phyloP scores from a whole-genome alignment of 2,797 vertebrate species.

The Acanthurus tractus region DNA sequence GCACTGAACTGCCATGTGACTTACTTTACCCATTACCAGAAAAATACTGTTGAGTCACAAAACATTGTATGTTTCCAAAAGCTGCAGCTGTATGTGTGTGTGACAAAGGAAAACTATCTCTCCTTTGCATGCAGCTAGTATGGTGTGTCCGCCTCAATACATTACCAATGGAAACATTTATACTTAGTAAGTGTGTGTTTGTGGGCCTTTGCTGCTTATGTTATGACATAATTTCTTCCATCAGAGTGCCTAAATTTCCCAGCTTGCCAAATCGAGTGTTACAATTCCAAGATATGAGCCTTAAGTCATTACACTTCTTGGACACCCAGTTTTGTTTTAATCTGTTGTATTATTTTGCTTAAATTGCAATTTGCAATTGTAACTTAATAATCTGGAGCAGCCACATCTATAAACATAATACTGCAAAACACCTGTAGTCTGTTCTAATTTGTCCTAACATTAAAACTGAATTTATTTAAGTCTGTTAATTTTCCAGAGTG shows the following conservation, averaged over 20 bases:
- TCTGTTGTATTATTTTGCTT: background rate
- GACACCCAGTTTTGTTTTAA: background rate
- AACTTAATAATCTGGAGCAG: background rate
- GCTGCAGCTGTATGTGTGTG: slow-evolving; percentile 17
- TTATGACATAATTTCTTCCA: background rate
- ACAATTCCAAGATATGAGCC: no score
- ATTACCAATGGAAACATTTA: slow-evolving; percentile 41
- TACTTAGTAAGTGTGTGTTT: background rate
- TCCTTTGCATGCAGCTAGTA: background rate
- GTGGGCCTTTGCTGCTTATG: background rate
- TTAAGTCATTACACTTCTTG: no score
- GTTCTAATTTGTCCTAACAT: background rate
- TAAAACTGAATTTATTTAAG: background rate
- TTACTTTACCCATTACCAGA: no score
- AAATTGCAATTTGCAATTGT: background rate
- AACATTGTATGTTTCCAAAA: slow-evolving; percentile 17
- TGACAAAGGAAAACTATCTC: slow-evolving; percentile 31
- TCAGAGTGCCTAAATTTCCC: background rate
- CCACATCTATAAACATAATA: background rate
- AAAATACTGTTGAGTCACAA: background rate
- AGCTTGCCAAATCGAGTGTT: no score
- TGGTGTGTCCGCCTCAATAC: slow-evolving; percentile 40
- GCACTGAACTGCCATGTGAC: no score
- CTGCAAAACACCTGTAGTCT: background rate
- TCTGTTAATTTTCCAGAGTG: background rate